These are phyloP conservation scores for Meandrusa payeni DNA, from an alignment of 2,888 invertebrate species.

Conservation along the genomic window DNA sequence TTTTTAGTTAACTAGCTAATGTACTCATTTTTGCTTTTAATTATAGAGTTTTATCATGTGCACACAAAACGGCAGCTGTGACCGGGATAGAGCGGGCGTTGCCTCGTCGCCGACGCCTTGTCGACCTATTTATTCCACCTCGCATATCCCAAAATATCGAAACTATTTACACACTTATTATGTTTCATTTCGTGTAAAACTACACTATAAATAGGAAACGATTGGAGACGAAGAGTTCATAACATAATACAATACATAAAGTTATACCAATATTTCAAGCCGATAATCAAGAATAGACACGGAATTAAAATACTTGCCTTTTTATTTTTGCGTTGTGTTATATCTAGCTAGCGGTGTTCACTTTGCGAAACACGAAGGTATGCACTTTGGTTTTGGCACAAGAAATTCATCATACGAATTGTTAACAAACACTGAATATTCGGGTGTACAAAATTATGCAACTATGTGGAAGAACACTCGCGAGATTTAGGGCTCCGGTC, in stretches of 20 bases:
- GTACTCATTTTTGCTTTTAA: no score
- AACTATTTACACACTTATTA: constrained; percentile 41
- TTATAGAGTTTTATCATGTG: constrained; percentile 37
- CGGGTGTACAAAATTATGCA: constrained; percentile 28
- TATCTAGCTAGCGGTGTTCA: constrained; percentile 2
- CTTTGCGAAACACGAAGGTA: constrained; percentile 1
- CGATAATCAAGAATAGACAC: not conserved
- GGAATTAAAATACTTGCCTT: constrained; percentile 7
- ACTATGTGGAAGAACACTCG: constrained; percentile 40
- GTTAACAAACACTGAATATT: constrained; percentile 6
- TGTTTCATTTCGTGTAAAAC: constrained; percentile 16
- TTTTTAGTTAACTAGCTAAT: no score
- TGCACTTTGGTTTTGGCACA: constrained; percentile 15
- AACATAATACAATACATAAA: no score
- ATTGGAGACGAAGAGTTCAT: not conserved
- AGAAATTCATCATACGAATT: constrained; percentile 13
- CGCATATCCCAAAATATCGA: constrained; percentile 76
- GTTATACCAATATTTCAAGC: no score
- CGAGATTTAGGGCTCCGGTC: constrained; percentile 32
- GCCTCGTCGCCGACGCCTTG: constrained; percentile 58
- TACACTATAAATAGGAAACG: not conserved
- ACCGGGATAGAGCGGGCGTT: constrained; percentile 75
- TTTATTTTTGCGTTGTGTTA: constrained; percentile 1
- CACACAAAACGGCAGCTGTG: constrained; percentile 60
- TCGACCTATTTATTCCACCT: constrained; percentile 71